Evolutionary conservation across 2,113 vertebrate genomes (phyloP).

Genomic region (Sphaerodactylus townsendi): DNA sequence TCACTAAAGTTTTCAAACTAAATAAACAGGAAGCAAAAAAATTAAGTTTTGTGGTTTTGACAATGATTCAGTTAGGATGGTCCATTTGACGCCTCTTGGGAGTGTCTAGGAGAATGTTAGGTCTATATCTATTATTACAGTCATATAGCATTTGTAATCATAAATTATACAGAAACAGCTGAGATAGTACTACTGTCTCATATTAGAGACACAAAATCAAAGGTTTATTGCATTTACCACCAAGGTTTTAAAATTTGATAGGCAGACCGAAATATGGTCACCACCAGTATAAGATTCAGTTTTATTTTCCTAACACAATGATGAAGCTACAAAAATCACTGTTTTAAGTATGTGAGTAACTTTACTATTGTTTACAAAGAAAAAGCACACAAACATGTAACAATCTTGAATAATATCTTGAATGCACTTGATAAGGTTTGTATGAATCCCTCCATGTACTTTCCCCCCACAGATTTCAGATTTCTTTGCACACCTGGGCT

Average conservation of each 20-base stretch:
- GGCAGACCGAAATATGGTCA: too few species aligned
- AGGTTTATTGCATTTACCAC: background rate
- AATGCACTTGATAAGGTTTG: background rate
- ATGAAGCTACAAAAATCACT: too few species aligned
- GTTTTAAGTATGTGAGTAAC: background rate
- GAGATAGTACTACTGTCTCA: too few species aligned
- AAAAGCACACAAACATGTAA: background rate
- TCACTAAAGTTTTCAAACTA: background rate
- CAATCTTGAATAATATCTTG: background rate
- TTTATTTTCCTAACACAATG: too few species aligned
- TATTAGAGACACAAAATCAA: background rate
- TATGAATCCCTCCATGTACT: background rate
- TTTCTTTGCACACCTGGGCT: too few species aligned
- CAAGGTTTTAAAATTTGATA: background rate
- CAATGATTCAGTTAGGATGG: background rate
- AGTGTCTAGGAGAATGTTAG: background rate
- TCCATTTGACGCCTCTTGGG: background rate
- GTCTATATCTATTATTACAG: background rate
- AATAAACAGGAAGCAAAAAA: background rate
- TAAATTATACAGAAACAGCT: background rate
- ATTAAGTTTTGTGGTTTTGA: background rate
- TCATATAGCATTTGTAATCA: background rate
- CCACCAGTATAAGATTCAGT: too few species aligned
- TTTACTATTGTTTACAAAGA: background rate
- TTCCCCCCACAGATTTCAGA: too few species aligned